phyloP scores from a whole-genome alignment of 2,797 vertebrate species.

The Sebastes goodei region DNA sequence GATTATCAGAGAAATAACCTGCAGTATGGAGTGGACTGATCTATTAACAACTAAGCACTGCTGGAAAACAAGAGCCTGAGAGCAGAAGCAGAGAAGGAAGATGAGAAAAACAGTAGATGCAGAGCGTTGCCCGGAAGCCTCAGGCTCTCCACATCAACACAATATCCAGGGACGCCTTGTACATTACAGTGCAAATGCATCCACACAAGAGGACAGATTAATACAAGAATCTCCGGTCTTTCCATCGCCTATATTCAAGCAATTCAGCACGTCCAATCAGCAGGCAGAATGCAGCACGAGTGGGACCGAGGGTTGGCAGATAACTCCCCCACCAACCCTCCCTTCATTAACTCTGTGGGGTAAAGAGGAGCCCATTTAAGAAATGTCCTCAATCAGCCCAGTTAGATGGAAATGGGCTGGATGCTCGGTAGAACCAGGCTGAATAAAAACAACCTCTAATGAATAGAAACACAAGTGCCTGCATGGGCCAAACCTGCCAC shows the following conservation, averaged over 20 bases:
- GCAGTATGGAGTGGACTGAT: neutral
- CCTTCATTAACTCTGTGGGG: constrained; percentile 60
- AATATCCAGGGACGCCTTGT: constrained; percentile 14
- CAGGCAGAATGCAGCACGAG: constrained; percentile 26
- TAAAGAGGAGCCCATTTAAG: constrained; percentile 57
- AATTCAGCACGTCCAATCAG: constrained; percentile 51
- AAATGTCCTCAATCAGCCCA: constrained; percentile 62
- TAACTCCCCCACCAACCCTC: constrained; percentile 7
- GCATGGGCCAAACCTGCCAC: constrained; percentile 35
- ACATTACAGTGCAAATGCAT: constrained; percentile 49
- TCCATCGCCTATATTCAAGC: constrained; percentile 43
- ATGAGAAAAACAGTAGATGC: neutral
- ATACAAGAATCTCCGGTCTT: constrained; percentile 30
- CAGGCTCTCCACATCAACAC: constrained; percentile 6
- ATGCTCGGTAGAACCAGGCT: constrained; percentile 43
- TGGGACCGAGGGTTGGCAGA: constrained; percentile 14
- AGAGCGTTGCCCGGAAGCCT: neutral
- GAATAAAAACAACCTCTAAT: constrained; percentile 72
- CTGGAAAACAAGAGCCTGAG: constrained; percentile 2
- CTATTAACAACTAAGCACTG: neutral
- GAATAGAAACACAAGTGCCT: constrained; percentile 70
- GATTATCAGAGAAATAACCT: neutral
- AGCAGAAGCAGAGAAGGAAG: neutral
- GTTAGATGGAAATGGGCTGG: constrained; percentile 66
- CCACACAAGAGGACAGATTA: constrained; percentile 46